Conservation (phyloP, 1,140 invertebrate species). For the Diuraphis noxia region DNA sequence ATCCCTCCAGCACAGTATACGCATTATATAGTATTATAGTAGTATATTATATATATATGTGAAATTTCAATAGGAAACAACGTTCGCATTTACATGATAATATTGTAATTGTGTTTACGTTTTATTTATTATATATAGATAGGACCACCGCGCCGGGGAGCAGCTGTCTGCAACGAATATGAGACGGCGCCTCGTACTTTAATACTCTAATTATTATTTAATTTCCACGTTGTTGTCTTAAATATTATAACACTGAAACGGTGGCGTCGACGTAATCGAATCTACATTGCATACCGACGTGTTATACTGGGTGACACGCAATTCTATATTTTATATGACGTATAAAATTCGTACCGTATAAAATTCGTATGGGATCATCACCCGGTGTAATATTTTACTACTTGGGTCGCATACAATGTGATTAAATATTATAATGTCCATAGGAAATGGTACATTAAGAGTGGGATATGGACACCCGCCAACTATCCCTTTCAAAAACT, state of each 20-base stretch:
- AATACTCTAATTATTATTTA: slow-evolving; percentile 12
- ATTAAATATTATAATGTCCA: not conserved
- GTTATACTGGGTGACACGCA: not conserved
- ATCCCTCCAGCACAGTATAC: not conserved
- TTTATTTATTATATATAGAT: not conserved
- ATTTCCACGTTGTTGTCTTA: not conserved
- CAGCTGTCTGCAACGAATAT: not conserved
- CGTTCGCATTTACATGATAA: not conserved
- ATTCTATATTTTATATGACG: not conserved
- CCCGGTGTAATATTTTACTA: not conserved
- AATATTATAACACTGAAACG: not conserved
- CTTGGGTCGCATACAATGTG: not conserved
- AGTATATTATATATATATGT: not conserved
- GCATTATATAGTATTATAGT: too few species aligned
- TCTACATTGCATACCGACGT: not conserved
- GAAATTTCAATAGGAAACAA: not conserved
- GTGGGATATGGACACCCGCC: too few species aligned
- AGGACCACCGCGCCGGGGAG: too few species aligned
- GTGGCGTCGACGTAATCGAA: not conserved
- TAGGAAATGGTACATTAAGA: too few species aligned
- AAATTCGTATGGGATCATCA: too few species aligned
- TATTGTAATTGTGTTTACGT: not conserved
- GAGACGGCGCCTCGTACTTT: not conserved
- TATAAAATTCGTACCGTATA: not conserved
- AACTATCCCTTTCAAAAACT: too few species aligned